Base-by-base conservation (phyloP, 2,113 vertebrate genomes). In the Fukomys damarensis region DNA sequence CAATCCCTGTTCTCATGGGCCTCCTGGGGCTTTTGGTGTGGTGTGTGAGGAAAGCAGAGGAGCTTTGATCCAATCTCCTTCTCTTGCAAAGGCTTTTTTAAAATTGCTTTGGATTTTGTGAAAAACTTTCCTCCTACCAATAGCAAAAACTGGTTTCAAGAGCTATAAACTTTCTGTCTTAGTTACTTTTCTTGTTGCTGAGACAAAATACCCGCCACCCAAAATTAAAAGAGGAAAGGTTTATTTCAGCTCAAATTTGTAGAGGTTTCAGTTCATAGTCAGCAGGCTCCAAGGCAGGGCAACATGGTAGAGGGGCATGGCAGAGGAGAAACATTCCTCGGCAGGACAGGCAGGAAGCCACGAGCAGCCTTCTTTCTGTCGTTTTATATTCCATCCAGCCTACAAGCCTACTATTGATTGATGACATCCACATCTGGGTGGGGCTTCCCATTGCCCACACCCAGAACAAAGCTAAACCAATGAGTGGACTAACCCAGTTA, bases 51-150 rank as follows among this genome's bases (percentile, higher is more conserved):
- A 86, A 91, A 95, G 94, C 1, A 0, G 68, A 76, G 61, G 20
- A 4, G 2, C 35, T 68, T 41, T 94, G 76, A 96, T 85, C 61
- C 84, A 90, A 66, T 66, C 68, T 80, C 54, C 66, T n/a, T 86
- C 35, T 93, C 81, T 76, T 95, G 58, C 32, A 94, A 91, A 96
- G 80, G 14, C 66, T 94, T 80, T 24, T 94, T 92, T 76, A 46
- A 94, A 87, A 89, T 94, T 91, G 43, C 77, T 95, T 83, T 83
- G 49, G 95, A 70, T 49, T 96, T 95, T 94, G 35, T 61, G 63
- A 91, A 92, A 94, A 92, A 94, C 59, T 68, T 17, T 85, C 1
- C 26, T 56, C 19, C 26, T 11, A 89, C 70, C 38, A 59, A 85
- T 77, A 94, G 22, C 77, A 68, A 88, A 97, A 95, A 63, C 20